Evolutionary conservation across 2,888 invertebrate species (phyloP).

Genomic region (Agrilus mali): DNA sequence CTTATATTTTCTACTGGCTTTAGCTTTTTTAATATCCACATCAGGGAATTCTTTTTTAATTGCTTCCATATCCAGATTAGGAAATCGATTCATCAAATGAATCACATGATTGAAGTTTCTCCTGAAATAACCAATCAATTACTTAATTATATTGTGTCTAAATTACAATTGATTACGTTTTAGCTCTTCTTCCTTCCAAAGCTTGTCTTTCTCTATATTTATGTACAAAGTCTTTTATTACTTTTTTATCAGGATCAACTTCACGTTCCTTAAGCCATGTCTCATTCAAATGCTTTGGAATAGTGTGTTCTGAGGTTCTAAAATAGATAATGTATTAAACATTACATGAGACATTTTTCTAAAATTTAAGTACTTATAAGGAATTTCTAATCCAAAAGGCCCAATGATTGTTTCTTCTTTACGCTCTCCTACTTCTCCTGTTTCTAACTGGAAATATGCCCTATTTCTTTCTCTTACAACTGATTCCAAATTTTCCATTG

Average conservation of each 20-base stretch:
- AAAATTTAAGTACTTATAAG: constrained; percentile 32
- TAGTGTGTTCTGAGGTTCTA: constrained; percentile 44
- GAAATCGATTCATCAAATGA: constrained; percentile 60
- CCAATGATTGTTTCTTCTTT: constrained; percentile 47
- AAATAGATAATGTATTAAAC: constrained; percentile 7
- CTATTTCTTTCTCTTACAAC: constrained; percentile 86
- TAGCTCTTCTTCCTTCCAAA: not conserved
- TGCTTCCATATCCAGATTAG: constrained; percentile 58
- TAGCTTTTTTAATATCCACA: constrained; percentile 59
- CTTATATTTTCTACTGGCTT: constrained; percentile 41
- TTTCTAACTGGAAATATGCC: constrained; percentile 83
- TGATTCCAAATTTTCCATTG: constrained; percentile 85
- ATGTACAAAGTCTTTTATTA: constrained; percentile 48
- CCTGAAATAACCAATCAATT: constrained; percentile 21
- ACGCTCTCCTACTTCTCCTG: constrained; percentile 71
- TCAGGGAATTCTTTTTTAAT: constrained; percentile 62
- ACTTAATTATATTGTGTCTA: not conserved
- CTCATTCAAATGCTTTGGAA: constrained; percentile 55
- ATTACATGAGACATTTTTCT: not conserved
- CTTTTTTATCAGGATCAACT: constrained; percentile 40
- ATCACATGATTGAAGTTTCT: constrained; percentile 55
- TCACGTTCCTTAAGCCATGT: constrained; percentile 48
- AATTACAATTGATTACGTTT: constrained; percentile 4
- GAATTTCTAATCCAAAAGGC: constrained; percentile 47
- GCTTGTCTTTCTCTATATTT: constrained; percentile 49